A percentile compares a stretch with the other conserved stretches of the same genome.
Conservation (phyloP, 30 jellyfish, hydroid and myxozoan genomes). For the Sanderia malayensis region DNA sequence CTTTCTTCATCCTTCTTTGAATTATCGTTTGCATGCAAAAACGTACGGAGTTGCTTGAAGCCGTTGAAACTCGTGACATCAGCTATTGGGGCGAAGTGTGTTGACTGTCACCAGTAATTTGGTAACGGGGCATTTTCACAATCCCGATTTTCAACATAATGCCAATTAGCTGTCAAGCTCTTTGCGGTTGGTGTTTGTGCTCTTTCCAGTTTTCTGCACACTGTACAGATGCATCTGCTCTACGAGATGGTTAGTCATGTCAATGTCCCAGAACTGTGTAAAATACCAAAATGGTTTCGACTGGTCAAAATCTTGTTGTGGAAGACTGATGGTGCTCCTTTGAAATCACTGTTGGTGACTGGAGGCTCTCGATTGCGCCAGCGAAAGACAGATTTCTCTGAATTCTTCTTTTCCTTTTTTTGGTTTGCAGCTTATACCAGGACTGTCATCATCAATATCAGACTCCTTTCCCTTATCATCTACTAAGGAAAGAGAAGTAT, state of each 20-base stretch:
- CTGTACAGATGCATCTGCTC: constrained; percentile 7
- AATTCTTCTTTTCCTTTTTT: constrained; percentile 12
- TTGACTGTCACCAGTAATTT: not conserved
- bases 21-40: too few relatives aligned
- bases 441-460: constrained; percentile 22
- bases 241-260: constrained; percentile 15
- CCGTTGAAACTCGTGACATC: constrained; percentile 7
- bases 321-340: constrained; percentile 33
- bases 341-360: too few relatives aligned
- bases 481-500: not conserved
- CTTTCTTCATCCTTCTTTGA: too few relatives aligned
- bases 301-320: constrained; percentile 35
- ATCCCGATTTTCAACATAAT: not conserved
- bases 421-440: not conserved
- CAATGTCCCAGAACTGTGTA: too few relatives aligned
- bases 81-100: not conserved
- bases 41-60: constrained; percentile 14
- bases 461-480: too few relatives aligned
- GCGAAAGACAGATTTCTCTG: too few relatives aligned
- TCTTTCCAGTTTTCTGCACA: too few relatives aligned
- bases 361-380: too few relatives aligned
- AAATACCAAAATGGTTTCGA: too few relatives aligned
- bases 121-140: not conserved
- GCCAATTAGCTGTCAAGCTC: not conserved
- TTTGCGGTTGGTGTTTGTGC: not conserved